Evolutionary conservation across 2,888 invertebrate genomes (phyloP), one percentile per base, ranked within the genome.

Genomic region (Eubasilissa splendida): DNA sequence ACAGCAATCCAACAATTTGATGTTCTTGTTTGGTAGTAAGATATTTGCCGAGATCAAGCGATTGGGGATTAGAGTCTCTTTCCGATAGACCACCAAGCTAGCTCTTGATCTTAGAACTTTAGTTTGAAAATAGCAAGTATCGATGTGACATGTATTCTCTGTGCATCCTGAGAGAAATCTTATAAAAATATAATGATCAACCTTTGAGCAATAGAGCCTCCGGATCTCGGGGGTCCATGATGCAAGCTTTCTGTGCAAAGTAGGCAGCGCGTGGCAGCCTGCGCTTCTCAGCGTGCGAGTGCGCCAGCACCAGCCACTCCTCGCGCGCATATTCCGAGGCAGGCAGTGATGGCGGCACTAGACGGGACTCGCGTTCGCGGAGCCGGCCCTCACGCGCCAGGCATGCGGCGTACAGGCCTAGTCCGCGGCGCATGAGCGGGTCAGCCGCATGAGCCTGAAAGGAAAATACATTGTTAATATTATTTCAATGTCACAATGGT

Each of bases 241-340:
- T 89, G 82, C 93, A 91, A 0, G 95, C 94, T 89, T 95, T 95
- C 80, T 94, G 93, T 1, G 93, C 93, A 86, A 94, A 93, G 86
- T 93, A 93, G 11, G 92, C 91, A n/a, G 94, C 94, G 86, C 93
- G 91, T 53, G 91, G 92, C 31, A 83, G 73, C 2, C 78, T 50
- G n/a, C 77, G 60, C 22, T 76, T 66, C n/a, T 82, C 83, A 0
- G 77, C 75, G 58, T 83, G 91, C 75, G 92, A 92, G 87, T 95
- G 95, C 1, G 95, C 95, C 87, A 95, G 91, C 0, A 94, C 94
- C 76, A 95, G 92, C 93, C 96, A 96, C 79, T 95, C 93, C 85
- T 95, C 94, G 4, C 94, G 90, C 2, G 90, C 90, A 76, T 90
- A 90, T 84, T 94, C 88, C n/a, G 85, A 85, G 3, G 86, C 84